Evolutionary conservation across 2,797 vertebrate genomes (phyloP).

Genomic region (Pyrocephalus nanus): DNA sequence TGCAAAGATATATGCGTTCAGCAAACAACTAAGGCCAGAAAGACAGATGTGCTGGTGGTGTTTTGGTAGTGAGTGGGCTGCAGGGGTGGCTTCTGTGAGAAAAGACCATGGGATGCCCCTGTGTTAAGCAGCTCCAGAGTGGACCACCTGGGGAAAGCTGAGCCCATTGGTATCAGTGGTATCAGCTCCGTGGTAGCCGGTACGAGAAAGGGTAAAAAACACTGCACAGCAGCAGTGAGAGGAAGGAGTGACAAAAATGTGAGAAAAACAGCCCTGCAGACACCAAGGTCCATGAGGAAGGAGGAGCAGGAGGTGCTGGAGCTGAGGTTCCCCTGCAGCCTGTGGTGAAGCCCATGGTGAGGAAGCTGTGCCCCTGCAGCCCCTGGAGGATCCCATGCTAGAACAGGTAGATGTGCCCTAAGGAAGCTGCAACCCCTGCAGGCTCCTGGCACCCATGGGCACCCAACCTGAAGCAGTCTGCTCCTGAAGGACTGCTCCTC

Average conservation of each 20-base stretch:
- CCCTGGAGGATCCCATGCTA: background rate
- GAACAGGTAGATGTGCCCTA: background rate
- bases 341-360: no score
- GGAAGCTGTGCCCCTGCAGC: no score
- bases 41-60: background rate
- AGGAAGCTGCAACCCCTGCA: background rate
- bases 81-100: background rate
- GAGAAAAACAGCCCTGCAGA: background rate
- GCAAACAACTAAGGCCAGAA: background rate
- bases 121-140: background rate
- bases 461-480: background rate
- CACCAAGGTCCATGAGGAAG: background rate
- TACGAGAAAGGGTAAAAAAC: background rate
- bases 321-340: background rate
- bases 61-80: background rate
- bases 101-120: background rate
- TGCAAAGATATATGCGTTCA: background rate
- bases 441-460: background rate
- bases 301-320: no score
- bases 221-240: background rate
- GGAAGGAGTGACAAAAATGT: background rate
- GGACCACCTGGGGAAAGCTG: background rate
- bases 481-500: background rate
- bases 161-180: background rate
- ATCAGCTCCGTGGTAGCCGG: background rate